These are phyloP conservation scores for Coendou prehensilis DNA, from an alignment of 2,797 vertebrate species.

Conservation along the genomic window DNA sequence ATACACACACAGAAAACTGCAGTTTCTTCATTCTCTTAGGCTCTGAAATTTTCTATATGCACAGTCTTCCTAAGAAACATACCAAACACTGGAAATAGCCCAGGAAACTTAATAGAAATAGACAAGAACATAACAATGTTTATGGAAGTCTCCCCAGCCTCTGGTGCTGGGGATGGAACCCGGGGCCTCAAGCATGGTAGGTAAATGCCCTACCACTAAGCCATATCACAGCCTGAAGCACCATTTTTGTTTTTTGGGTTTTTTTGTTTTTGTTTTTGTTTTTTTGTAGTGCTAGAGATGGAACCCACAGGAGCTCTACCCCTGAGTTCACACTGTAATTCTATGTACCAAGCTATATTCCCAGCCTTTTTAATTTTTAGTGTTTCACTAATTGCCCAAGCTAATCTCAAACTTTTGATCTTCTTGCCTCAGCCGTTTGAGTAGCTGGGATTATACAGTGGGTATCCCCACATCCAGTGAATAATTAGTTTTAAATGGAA, in stretches of 20 bases:
- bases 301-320: not conserved
- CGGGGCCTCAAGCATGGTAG: not conserved
- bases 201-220: not conserved
- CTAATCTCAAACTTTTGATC: not conserved
- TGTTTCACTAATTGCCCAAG: not conserved
- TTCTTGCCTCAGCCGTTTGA: not conserved
- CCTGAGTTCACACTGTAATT: not conserved
- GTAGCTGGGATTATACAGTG: not conserved
- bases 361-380: not conserved
- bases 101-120: constrained; percentile 8
- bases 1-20: not conserved
- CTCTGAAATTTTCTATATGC: constrained; percentile 20
- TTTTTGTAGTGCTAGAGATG: not conserved
- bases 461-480: not conserved
- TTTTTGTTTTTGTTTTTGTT: not conserved
- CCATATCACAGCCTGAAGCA: not conserved
- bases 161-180: not conserved
- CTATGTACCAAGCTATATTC: not conserved
- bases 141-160: not conserved
- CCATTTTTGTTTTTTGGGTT: not conserved
- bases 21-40: constrained; percentile 35
- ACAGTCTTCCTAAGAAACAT: constrained; percentile 32
- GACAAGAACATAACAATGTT: constrained; percentile 34
- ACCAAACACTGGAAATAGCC: constrained; percentile 26
- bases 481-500: constrained; percentile 49